Evolutionary conservation across 92 coral and sea anemone species (phyloP), one percentile per base, ranked within the genome.

Genomic region (Palythoa heliodiscus): DNA sequence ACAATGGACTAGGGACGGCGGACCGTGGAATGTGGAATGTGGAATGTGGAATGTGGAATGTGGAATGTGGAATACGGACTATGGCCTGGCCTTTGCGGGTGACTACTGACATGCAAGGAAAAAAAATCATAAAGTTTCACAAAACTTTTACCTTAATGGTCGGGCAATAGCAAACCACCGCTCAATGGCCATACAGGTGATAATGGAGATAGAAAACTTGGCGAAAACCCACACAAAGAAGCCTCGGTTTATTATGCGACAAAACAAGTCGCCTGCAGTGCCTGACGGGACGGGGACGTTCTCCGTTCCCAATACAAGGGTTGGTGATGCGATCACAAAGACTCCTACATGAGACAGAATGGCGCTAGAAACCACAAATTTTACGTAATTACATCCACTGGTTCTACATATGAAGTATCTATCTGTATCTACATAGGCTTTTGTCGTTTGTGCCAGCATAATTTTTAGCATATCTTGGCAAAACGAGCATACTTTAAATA

Each of bases 221-320:
- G 71, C 71, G 71, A 66, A 66, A 35, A 66, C 71, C 71, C 71
- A 66, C 71, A 66, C 71, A n/a, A 66, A 66, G 37, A 66, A 66
- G 12, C 71, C 71, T n/a, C 71, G 37, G 71, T 20, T 66, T 66
- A 66, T 66, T 66, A 66, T 20, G 25, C 71, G 71, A 66, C 71
- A 66, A 22, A 66, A 66, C 15, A 66, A 22, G 37, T 66, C 71
- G 13, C 71, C 71, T 39, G 71, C 71, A 24, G 13, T 20, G 71
- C 71, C 71, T 0, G 71, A 20, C 15, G 71, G 71, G 37, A 67
- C 71, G 37, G 71, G 71, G 10, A 67, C 71, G 20, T 67, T 67
- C 3, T 67, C 23, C 2, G 71, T 67, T 22, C 71, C 71, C 11
- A 67, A 35, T 11, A 67, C 71, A 67, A 67, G 71, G 15, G 71